A percentile compares a stretch with the other conserved stretches of the same genome.
Evolutionary conservation across 92 coral and sea anemone species (phyloP).

Genomic region (Parazoanthus swiftii): DNA sequence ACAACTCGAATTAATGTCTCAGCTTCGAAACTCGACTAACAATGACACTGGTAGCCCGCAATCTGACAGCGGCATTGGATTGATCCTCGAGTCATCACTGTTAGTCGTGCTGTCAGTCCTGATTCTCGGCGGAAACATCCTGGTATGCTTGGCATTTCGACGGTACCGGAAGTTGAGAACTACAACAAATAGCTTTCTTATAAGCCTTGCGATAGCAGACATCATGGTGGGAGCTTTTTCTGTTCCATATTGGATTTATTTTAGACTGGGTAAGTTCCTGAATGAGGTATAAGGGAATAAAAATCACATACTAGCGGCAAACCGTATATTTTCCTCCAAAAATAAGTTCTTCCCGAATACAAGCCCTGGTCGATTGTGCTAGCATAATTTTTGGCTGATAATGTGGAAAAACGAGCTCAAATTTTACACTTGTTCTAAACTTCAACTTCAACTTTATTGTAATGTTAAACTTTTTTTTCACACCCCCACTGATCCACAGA

Average conservation of each 20-base stretch:
- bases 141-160: constrained; percentile 87
- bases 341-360: no score
- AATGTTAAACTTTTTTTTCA: no score
- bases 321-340: neutral
- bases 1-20: neutral
- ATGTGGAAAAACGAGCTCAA: no score
- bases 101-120: constrained; percentile 58
- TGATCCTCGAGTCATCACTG: constrained; percentile 64
- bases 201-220: constrained; percentile 82
- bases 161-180: constrained; percentile 79
- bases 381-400: no score
- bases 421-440: no score
- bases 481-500: no score
- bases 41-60: neutral
- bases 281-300: no score
- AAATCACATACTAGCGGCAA: neutral
- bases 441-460: no score
- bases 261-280: constrained; percentile 70
- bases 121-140: constrained; percentile 77
- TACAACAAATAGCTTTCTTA: constrained; percentile 81
- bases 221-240: constrained; percentile 82
- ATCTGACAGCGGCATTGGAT: constrained; percentile 10
- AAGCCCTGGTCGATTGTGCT: no score
- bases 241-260: constrained; percentile 83
- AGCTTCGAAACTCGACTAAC: neutral